A percentile compares a stretch with the other conserved stretches of the same genome.
Conservation (phyloP, 2,113 vertebrate species). For the Anolis sagrei region DNA sequence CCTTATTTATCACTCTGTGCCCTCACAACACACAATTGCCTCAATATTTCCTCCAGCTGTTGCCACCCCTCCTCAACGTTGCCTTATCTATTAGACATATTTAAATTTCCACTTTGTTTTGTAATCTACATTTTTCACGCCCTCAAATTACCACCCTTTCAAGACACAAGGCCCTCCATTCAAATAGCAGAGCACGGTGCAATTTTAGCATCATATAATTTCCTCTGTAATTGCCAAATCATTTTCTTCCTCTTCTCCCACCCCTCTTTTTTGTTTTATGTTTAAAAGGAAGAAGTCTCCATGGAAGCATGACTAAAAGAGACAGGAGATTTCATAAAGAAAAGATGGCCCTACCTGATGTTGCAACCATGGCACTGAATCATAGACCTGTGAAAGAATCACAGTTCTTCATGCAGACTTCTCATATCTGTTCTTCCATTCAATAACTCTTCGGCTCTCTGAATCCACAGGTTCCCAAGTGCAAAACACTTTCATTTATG, state of each 20-base stretch:
- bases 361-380: slow-evolving; percentile 22
- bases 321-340: slow-evolving; percentile 64
- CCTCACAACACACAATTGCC: slow-evolving; percentile 53
- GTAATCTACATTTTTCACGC: slow-evolving; percentile 72
- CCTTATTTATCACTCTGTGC: slow-evolving; percentile 59
- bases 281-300: slow-evolving; percentile 50
- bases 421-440: slow-evolving; percentile 2
- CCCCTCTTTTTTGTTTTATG: slow-evolving; percentile 41
- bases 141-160: slow-evolving; percentile 77
- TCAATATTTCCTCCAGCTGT: slow-evolving; percentile 55
- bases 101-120: slow-evolving; percentile 76
- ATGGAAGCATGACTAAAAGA: slow-evolving; percentile 49
- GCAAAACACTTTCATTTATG: slow-evolving; percentile 53
- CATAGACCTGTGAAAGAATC: slow-evolving; percentile 1
- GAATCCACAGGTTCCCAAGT: slow-evolving; percentile 50
- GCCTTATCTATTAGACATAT: slow-evolving; percentile 66
- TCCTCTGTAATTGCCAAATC: slow-evolving; percentile 79
- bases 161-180: slow-evolving; percentile 71
- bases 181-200: slow-evolving; percentile 75
- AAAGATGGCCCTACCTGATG: neutral
- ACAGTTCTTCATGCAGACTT: slow-evolving; percentile 4
- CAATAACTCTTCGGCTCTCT: slow-evolving; percentile 38
- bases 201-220: slow-evolving; percentile 84
- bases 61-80: slow-evolving; percentile 57
- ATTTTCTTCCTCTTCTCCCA: slow-evolving; percentile 74